Evolutionary conservation across 2,113 vertebrate species (phyloP).

Genomic region (Alethe diademata): DNA sequence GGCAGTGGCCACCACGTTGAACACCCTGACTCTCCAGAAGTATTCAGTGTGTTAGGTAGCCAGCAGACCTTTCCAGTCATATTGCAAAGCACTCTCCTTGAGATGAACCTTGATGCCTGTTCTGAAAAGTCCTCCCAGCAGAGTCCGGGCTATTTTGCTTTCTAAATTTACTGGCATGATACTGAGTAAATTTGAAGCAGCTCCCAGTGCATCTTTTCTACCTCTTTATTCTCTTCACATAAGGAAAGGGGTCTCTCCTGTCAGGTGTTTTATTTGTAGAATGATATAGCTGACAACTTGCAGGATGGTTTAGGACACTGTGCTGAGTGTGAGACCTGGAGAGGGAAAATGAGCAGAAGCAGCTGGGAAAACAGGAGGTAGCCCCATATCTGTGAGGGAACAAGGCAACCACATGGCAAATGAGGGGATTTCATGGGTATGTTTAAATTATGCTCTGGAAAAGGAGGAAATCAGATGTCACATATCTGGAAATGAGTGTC

Average conservation of each 20-base stretch:
- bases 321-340: rapidly evolving
- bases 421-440: not conserved
- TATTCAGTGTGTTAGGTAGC: not conserved
- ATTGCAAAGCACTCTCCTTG: not conserved
- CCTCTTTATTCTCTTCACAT: not conserved
- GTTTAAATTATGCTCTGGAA: not conserved
- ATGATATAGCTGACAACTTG: not conserved
- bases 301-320: not conserved
- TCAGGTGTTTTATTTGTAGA: not conserved
- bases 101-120: not conserved
- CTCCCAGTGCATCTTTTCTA: not conserved
- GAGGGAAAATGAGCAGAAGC: not conserved
- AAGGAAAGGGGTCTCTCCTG: not conserved
- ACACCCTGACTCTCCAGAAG: no score
- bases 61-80: not conserved
- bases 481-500: not conserved
- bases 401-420: not conserved
- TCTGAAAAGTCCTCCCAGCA: not conserved
- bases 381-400: not conserved
- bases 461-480: not conserved
- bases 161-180: not conserved
- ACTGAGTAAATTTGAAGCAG: not conserved
- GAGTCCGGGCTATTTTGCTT: not conserved
- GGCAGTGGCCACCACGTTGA: rapidly evolving
- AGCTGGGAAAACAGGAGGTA: not conserved